phyloP scores from a whole-genome alignment of 2,888 invertebrate genomes.

The Drosophila leonis region DNA sequence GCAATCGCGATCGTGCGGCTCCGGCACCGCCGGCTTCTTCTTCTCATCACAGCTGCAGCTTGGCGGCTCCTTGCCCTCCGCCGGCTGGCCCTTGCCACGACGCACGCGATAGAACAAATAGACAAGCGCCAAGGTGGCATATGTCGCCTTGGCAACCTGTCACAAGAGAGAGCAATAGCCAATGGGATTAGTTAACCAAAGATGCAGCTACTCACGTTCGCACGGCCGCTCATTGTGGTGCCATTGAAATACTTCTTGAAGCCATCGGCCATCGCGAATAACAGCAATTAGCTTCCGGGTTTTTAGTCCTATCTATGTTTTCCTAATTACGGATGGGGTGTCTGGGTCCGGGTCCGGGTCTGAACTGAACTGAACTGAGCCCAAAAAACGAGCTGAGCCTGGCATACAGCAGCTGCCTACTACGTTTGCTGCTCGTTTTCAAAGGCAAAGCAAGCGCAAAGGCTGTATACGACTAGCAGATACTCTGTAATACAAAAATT shows the following conservation, averaged over 20 bases:
- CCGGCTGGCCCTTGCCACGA: constrained; percentile 19
- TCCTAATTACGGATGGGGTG: background rate
- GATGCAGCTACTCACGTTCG: constrained; percentile 47
- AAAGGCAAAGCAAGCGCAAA: too few relatives aligned
- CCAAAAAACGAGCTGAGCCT: background rate
- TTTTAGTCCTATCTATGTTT: constrained; percentile 14
- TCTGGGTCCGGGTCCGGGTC: constrained; percentile 11
- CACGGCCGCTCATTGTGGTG: constrained; percentile 48
- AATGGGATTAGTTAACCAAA: too few relatives aligned
- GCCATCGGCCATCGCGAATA: constrained; percentile 51
- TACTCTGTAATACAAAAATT: background rate
- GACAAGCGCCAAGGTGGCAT: constrained; percentile 69
- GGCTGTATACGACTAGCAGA: background rate
- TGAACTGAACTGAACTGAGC: constrained; percentile 1
- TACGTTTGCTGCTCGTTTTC: background rate
- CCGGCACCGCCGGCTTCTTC: background rate
- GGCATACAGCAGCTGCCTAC: constrained; percentile 7
- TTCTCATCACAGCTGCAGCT: constrained; percentile 47
- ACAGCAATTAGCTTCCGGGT: constrained; percentile 15
- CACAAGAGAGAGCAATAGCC: background rate
- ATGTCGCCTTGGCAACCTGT: constrained; percentile 76
- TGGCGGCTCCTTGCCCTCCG: constrained; percentile 6
- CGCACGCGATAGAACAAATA: constrained; percentile 69
- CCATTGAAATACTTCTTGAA: constrained; percentile 61
- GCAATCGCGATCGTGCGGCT: constrained; percentile 46